Evolutionary conservation across 2,888 invertebrate species (phyloP).

Genomic region (Volucella inflata): DNA sequence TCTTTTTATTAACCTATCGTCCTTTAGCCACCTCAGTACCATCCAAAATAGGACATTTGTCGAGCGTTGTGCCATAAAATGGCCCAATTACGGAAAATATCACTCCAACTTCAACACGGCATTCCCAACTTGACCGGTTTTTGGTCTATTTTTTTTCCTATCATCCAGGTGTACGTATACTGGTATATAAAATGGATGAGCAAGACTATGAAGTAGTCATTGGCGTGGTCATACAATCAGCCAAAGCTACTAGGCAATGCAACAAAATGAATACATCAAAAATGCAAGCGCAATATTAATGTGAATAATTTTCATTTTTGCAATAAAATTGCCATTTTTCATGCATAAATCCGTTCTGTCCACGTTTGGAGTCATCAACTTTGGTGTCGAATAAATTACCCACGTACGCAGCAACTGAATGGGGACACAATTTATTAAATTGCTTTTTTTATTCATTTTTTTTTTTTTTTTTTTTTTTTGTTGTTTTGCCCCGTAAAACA

Average conservation of each 20-base stretch:
- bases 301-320: constrained; percentile 64
- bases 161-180: too few species aligned
- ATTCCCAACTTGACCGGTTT: not conserved
- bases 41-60: constrained; percentile 18
- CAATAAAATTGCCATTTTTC: constrained; percentile 72
- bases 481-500: not conserved
- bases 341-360: constrained; percentile 67
- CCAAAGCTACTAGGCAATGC: constrained; percentile 16
- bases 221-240: constrained; percentile 35
- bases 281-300: constrained; percentile 69
- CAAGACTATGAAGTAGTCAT: too few species aligned
- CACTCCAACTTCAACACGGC: constrained; percentile 33
- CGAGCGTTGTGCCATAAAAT: constrained; percentile 62
- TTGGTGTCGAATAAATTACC: constrained; percentile 59
- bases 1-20: not conserved
- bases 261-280: constrained; percentile 71
- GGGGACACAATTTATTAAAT: not conserved
- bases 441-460: not conserved
- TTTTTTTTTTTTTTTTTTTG: not conserved
- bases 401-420: not conserved
- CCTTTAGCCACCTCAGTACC: not conserved
- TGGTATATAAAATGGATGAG: too few species aligned
- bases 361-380: constrained; percentile 56
- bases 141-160: too few species aligned
- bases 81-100: constrained; percentile 22